Percentiles rank a stretch among this genome's conserved stretches.
Conservation (phyloP, 2,113 vertebrate species). For the Syrmaticus mikado region DNA sequence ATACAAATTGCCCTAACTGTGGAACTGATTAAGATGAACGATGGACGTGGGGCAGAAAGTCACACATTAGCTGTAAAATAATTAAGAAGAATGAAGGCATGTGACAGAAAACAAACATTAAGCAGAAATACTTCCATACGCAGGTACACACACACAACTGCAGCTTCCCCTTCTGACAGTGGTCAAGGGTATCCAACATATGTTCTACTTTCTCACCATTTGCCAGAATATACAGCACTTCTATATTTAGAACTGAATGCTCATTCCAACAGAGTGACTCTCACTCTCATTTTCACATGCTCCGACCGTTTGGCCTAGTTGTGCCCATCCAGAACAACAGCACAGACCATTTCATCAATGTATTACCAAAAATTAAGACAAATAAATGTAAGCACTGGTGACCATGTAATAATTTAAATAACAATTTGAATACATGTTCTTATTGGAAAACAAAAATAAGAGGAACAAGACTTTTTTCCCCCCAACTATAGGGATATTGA, state of each 20-base stretch:
- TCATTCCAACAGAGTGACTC: constrained; percentile 17
- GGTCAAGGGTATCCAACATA: not conserved
- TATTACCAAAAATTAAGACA: not conserved
- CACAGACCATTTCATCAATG: not conserved
- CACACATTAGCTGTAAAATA: not conserved
- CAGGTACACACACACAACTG: not conserved
- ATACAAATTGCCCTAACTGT: not conserved
- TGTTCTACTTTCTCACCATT: not conserved
- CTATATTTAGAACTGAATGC: constrained; percentile 2
- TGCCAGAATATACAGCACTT: not conserved
- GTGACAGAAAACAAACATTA: not conserved
- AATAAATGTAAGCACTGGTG: not conserved
- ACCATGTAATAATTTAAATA: not conserved
- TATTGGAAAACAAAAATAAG: not conserved
- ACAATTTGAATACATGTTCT: not conserved
- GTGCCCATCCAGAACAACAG: not conserved
- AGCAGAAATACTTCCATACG: not conserved
- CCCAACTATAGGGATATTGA: not conserved
- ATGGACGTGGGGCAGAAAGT: not conserved
- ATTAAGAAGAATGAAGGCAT: not conserved
- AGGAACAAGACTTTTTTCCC: not conserved
- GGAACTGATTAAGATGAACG: not conserved
- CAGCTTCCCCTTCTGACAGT: not conserved
- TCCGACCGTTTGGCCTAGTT: not conserved
- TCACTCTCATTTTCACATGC: not conserved